Conservation (phyloP, 2,113 vertebrate genomes). For the Ramphastos sulfuratus region DNA sequence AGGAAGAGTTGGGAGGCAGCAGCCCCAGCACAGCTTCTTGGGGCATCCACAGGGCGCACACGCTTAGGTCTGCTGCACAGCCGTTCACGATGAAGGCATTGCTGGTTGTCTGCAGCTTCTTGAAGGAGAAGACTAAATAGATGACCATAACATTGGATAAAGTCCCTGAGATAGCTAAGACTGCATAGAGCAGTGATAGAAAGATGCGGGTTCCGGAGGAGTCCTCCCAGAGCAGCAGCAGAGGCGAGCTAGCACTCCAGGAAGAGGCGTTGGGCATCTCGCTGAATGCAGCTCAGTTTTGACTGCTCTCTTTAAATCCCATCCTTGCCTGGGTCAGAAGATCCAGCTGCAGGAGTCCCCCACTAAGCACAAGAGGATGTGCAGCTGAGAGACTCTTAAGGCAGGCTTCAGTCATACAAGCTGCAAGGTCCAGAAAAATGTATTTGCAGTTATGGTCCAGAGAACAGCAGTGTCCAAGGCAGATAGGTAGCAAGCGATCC, state of each 20-base stretch:
- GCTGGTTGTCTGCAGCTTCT: slow-evolving; percentile 87
- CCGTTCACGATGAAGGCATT: slow-evolving; percentile 90
- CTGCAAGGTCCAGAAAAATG: not conserved
- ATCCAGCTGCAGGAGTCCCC: not conserved
- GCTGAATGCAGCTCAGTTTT: slow-evolving; percentile 55
- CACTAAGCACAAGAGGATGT: not conserved
- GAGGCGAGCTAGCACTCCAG: slow-evolving; percentile 72
- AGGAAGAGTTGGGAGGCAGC: slow-evolving; percentile 70
- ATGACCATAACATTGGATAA: slow-evolving; percentile 86
- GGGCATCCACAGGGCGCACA: slow-evolving; percentile 90
- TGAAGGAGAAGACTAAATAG: slow-evolving; percentile 85
- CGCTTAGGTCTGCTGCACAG: slow-evolving; percentile 84
- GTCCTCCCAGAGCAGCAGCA: slow-evolving; percentile 78
- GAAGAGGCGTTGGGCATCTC: slow-evolving; percentile 80
- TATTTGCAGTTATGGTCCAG: not conserved
- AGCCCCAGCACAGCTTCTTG: slow-evolving; percentile 83
- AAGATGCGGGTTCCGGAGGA: slow-evolving; percentile 77
- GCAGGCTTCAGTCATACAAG: not conserved
- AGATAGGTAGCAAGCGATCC: not conserved
- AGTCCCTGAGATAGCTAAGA: slow-evolving; percentile 83
- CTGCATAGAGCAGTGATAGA: slow-evolving; percentile 79
- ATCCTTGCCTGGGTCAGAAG: slow-evolving; percentile 33
- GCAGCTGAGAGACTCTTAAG: not conserved
- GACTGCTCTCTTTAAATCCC: slow-evolving; percentile 47
- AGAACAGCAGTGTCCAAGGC: not conserved